Percentiles rank a stretch among this genome's conserved stretches.
Evolutionary conservation across 1,140 invertebrate genomes (phyloP).

Genomic region (Penaeus chinensis): DNA sequence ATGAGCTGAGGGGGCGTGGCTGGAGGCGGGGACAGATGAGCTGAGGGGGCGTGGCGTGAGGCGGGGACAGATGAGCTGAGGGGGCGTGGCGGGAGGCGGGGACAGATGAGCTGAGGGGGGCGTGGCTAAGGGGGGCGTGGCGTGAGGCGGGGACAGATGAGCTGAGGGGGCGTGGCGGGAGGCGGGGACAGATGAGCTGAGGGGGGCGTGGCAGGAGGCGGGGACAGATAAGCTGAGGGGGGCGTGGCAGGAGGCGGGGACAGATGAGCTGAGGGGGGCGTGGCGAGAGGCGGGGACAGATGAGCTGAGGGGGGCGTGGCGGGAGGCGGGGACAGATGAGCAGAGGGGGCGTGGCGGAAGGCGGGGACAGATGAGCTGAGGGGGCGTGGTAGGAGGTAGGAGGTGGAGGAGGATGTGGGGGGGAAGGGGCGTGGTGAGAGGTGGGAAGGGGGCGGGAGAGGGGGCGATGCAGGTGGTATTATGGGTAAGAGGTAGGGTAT

Average conservation of each 20-base stretch:
- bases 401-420: too few species aligned
- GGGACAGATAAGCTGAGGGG: too few species aligned
- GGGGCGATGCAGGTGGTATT: slow-evolving; percentile 86
- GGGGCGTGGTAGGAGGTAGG: too few species aligned
- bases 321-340: background rate
- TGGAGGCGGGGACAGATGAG: too few species aligned
- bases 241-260: background rate
- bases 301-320: background rate
- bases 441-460: background rate
- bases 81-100: background rate
- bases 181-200: slow-evolving; percentile 71
- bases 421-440: background rate
- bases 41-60: too few species aligned
- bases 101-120: background rate
- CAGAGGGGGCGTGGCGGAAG: too few species aligned
- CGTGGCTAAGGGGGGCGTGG: background rate
- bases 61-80: background rate
- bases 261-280: background rate
- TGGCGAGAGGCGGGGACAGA: background rate
- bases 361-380: too few species aligned
- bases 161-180: slow-evolving; percentile 87
- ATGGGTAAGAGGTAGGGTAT: slow-evolving; percentile 71
- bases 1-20: too few species aligned
- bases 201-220: slow-evolving; percentile 67
- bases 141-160: slow-evolving; percentile 69